Percentiles rank a stretch among this genome's conserved stretches.
phyloP scores from a whole-genome alignment of 2,113 vertebrate species.

The Desmodus rotundus region DNA sequence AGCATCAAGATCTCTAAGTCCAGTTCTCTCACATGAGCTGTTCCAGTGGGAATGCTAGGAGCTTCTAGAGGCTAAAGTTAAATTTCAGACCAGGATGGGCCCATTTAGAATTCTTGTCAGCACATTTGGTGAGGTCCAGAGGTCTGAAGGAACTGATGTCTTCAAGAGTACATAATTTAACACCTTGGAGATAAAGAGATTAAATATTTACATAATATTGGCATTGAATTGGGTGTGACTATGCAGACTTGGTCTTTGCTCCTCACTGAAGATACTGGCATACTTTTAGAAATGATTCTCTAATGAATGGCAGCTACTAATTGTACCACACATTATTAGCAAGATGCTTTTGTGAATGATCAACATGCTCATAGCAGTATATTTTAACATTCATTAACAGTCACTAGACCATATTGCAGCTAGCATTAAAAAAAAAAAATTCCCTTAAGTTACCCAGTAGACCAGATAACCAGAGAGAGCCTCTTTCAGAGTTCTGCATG shows the following conservation, averaged over 20 bases:
- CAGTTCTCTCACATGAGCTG: background rate
- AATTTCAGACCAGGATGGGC: background rate
- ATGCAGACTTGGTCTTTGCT: background rate
- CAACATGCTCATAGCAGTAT: background rate
- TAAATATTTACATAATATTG: conserved; percentile 34
- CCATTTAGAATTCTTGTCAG: conserved; percentile 33
- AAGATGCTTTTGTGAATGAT: background rate
- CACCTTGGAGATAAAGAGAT: background rate
- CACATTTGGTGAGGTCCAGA: background rate
- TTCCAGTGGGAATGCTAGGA: background rate
- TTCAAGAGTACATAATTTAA: conserved; percentile 18
- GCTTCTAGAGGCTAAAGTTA: conserved; percentile 16
- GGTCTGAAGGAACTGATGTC: background rate
- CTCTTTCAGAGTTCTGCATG: background rate
- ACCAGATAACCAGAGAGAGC: background rate
- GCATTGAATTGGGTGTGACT: background rate
- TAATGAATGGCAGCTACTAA: background rate
- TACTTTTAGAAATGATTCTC: background rate
- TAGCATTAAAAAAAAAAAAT: background rate
- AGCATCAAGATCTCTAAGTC: background rate
- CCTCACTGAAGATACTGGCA: background rate
- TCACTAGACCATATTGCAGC: background rate
- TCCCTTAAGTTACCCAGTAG: background rate
- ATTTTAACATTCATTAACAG: conserved; percentile 1
- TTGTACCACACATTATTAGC: background rate